Conservation (phyloP, 1,140 invertebrate genomes). For the Proales similis region DNA sequence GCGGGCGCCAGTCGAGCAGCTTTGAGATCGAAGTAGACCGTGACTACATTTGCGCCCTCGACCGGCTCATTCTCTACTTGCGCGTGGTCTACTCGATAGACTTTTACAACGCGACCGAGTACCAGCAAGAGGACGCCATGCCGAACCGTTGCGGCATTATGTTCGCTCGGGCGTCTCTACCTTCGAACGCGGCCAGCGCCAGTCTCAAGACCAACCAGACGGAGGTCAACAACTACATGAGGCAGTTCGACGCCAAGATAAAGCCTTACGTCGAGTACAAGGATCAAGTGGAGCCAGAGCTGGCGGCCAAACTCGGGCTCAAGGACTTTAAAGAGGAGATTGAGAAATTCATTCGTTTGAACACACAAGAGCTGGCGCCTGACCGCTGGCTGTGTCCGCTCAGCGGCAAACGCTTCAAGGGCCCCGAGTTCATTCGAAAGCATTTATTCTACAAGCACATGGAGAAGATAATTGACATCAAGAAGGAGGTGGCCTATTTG, state of each 20-base stretch:
- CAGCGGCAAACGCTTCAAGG: conserved; percentile 98
- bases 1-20: not conserved
- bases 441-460: conserved; percentile 95
- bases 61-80: conserved; percentile 80
- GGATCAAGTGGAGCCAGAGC: not conserved
- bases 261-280: conserved; percentile 27
- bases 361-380: conserved; percentile 83
- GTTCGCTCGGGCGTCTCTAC: conserved; percentile 65
- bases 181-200: not conserved
- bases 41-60: conserved; percentile 66
- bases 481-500: conserved; percentile 89
- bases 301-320: conserved; percentile 13
- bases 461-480: conserved; percentile 92
- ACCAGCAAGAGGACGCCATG: conserved; percentile 99
- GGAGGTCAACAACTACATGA: conserved; percentile 15
- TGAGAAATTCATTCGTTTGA: conserved; percentile 29
- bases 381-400: conserved; percentile 98
- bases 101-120: conserved; percentile 97
- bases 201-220: not conserved
- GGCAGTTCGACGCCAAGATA: conserved; percentile 1
- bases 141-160: conserved; percentile 96
- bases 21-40: conserved; percentile 68
- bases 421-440: conserved; percentile 95
- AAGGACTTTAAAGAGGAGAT: conserved; percentile 28
- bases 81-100: conserved; percentile 96